A percentile compares a stretch with the other conserved stretches of the same genome.
Conservation (phyloP, 2,797 vertebrate species). For the Sarcophilus harrisii region DNA sequence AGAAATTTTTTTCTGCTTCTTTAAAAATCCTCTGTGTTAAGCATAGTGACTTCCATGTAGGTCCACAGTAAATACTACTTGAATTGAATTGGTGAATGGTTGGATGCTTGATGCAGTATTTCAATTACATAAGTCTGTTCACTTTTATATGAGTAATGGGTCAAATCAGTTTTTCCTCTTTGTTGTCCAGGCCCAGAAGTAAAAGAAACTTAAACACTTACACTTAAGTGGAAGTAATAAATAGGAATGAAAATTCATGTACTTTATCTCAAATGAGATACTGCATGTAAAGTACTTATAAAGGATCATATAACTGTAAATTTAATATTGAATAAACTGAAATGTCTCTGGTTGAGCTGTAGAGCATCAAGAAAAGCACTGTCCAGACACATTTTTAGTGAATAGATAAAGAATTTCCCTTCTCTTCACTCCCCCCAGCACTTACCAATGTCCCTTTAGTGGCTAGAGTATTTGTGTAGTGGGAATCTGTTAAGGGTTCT, state of each 20-base stretch:
- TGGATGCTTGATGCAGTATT: constrained; percentile 20
- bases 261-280: background rate
- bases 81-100: background rate
- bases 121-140: constrained; percentile 34
- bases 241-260: background rate
- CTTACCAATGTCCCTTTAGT: background rate
- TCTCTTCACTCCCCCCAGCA: background rate
- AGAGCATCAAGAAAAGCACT: background rate
- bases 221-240: background rate
- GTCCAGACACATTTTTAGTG: background rate
- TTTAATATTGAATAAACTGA: background rate
- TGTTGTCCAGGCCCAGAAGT: background rate
- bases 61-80: background rate
- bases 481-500: background rate
- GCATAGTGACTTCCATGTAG: constrained; percentile 10
- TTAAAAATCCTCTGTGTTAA: background rate
- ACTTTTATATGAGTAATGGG: background rate
- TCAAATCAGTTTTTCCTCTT: constrained; percentile 10
- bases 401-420: background rate
- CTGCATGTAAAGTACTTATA: background rate
- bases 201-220: background rate
- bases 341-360: constrained; percentile 23
- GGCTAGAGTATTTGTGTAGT: background rate
- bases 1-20: background rate
- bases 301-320: background rate